Evolutionary conservation across 2,888 invertebrate species (phyloP), one percentile per base, ranked within the genome.

Genomic region (Metellina segmentata): DNA sequence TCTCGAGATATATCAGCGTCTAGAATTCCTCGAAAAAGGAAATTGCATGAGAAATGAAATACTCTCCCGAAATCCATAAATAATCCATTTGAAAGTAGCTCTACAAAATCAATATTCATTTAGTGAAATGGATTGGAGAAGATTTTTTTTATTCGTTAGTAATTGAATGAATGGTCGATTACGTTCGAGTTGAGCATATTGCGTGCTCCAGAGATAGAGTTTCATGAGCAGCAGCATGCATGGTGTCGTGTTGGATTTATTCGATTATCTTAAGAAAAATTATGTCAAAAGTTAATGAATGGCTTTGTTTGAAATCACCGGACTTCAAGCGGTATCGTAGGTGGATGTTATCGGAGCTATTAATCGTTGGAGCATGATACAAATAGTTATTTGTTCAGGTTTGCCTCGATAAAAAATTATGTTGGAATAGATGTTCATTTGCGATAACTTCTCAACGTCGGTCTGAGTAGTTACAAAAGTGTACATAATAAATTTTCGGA

Each of bases 261-360:
- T 53, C 74, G 20, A 85, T 61, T 75, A 85, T 11, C 53, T 7
- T 34, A 75, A 74, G 85, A 85, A 75, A 85, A 85, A 75, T 85
- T 85, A 85, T 75, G 74, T 74, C 48, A 20, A 85, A n/a, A 85
- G 61, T 61, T 34, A 74, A 74, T 75, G 74, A 85, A 85, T 85
- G 61, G 61, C 74, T 74, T 51, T 13, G 49, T 72, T 34, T 71
- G n/a, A 19, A 34, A 48, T 53, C 48, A 75, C 61, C 61, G 61
- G 16, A 61, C 9, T 16, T 61, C 9, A 1, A 34, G 61, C 16
- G 4, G 61, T 16, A 8, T 61, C 61, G 34, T 34, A 34, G 34
- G 34, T 34, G 34, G 34, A 34, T 34, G 34, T 34, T 34, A 34
- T 34, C 34, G 34, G 34, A 34, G 34, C 4, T 34, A 34, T 34